phyloP scores from a whole-genome alignment of 23 tunicate species.

The Trididemnum miniatum region DNA sequence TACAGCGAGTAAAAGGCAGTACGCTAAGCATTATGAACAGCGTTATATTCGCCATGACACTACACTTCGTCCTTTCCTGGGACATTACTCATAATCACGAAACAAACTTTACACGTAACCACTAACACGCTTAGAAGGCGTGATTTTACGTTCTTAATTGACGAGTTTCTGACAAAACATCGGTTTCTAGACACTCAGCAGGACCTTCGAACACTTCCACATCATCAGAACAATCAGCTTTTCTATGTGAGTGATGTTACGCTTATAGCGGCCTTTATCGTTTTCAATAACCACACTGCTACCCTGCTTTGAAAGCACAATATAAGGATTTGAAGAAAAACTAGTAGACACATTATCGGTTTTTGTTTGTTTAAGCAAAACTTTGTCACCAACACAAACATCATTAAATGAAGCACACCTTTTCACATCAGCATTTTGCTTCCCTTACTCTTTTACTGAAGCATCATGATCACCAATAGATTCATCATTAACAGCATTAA shows the following conservation, averaged over 20 bases:
- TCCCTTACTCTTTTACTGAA: constrained; percentile 7
- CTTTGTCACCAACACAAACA: neutral
- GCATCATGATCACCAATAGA: no score
- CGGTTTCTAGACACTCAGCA: no score
- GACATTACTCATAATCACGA: no score
- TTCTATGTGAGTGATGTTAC: constrained; percentile 5
- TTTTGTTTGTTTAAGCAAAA: neutral
- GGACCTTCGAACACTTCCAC: no score
- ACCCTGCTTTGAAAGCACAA: neutral
- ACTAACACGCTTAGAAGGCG: no score
- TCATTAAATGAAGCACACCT: neutral
- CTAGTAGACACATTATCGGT: neutral
- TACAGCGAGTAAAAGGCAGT: no score
- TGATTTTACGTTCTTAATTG: no score
- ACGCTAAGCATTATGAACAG: no score
- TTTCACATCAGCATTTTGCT: neutral
- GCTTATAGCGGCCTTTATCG: neutral
- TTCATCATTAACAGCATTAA: neutral
- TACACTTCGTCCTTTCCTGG: no score
- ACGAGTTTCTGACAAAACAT: no score
- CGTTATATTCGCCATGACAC: no score
- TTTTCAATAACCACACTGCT: constrained; percentile 1
- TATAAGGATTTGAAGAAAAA: neutral
- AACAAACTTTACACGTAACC: no score
- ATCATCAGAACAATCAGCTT: neutral